Percentiles rank a stretch among this genome's conserved stretches.
Evolutionary conservation across 2,797 vertebrate genomes (phyloP).

Genomic region (Diplodus puntazzo): DNA sequence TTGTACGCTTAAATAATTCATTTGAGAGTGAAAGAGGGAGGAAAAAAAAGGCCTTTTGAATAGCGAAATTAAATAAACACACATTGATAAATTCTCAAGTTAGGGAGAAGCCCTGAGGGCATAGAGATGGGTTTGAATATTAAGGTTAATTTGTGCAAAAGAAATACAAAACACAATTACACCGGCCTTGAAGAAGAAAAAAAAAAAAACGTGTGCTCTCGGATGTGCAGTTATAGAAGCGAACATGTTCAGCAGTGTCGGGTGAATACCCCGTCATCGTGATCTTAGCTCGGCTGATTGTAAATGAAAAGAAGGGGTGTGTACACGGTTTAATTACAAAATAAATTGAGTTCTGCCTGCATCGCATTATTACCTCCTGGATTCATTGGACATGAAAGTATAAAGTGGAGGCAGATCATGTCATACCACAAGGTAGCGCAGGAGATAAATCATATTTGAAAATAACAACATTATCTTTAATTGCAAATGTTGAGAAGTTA

Average conservation of each 20-base stretch:
- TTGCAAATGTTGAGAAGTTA: slow-evolving; percentile 28
- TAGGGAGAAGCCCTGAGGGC: slow-evolving; percentile 59
- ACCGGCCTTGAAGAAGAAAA: slow-evolving; percentile 42
- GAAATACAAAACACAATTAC: slow-evolving; percentile 66
- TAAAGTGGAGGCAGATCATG: slow-evolving; percentile 14
- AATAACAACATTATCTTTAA: slow-evolving; percentile 31
- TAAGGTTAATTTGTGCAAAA: slow-evolving; percentile 71
- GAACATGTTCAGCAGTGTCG: slow-evolving; percentile 43
- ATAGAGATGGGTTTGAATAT: slow-evolving; percentile 64
- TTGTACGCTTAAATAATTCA: slow-evolving; percentile 62
- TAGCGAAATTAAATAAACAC: slow-evolving; percentile 72
- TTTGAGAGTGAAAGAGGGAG: slow-evolving; percentile 33
- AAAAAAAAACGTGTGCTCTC: slow-evolving; percentile 37
- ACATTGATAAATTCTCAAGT: slow-evolving; percentile 73
- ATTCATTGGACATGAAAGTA: slow-evolving; percentile 44
- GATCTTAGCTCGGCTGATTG: slow-evolving; percentile 50
- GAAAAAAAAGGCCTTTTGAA: slow-evolving; percentile 50
- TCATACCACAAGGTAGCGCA: background rate
- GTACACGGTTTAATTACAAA: slow-evolving; percentile 46
- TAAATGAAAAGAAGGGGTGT: slow-evolving; percentile 50
- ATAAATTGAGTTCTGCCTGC: slow-evolving; percentile 47
- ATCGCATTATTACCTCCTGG: slow-evolving; percentile 39
- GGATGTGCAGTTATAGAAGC: slow-evolving; percentile 47
- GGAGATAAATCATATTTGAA: slow-evolving; percentile 13
- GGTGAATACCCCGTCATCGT: slow-evolving; percentile 22